phyloP scores from a whole-genome alignment of 2,888 invertebrate species.

The Agriopis marginaria region DNA sequence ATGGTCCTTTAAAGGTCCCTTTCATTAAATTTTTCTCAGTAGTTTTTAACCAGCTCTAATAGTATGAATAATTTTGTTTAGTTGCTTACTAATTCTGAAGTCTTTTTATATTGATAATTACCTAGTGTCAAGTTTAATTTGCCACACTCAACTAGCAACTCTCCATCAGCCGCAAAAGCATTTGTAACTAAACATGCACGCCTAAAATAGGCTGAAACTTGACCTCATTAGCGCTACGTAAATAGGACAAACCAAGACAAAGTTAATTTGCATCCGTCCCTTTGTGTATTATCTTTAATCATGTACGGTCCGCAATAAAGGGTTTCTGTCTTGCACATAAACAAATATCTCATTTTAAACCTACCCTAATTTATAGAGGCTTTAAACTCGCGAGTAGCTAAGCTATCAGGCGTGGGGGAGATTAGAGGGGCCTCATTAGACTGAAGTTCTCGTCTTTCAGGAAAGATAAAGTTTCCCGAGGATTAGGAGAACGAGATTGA shows the following conservation, averaged over 20 bases:
- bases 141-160: too few species aligned
- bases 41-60: too few species aligned
- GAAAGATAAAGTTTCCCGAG: conserved; percentile 42
- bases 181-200: not conserved
- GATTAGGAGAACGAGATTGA: conserved; percentile 5
- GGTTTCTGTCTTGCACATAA: conserved; percentile 43
- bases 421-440: conserved; percentile 53
- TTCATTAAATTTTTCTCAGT: too few species aligned
- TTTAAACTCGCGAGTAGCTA: conserved; percentile 49
- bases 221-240: conserved; percentile 28
- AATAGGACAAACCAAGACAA: conserved; percentile 39
- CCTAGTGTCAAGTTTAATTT: not conserved
- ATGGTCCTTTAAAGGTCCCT: too few species aligned
- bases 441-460: conserved; percentile 36
- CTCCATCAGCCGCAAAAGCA: not conserved
- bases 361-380: conserved; percentile 54
- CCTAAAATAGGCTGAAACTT: conserved; percentile 8
- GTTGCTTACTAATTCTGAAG: not conserved
- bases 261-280: conserved; percentile 46
- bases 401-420: conserved; percentile 50
- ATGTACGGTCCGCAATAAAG: conserved; percentile 42
- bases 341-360: conserved; percentile 51
- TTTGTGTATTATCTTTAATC: conserved; percentile 47
- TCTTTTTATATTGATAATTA: not conserved
- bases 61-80: too few species aligned